These are phyloP conservation scores for Brenthis hecate DNA, from an alignment of 2,888 invertebrate species.

Conservation along the genomic window DNA sequence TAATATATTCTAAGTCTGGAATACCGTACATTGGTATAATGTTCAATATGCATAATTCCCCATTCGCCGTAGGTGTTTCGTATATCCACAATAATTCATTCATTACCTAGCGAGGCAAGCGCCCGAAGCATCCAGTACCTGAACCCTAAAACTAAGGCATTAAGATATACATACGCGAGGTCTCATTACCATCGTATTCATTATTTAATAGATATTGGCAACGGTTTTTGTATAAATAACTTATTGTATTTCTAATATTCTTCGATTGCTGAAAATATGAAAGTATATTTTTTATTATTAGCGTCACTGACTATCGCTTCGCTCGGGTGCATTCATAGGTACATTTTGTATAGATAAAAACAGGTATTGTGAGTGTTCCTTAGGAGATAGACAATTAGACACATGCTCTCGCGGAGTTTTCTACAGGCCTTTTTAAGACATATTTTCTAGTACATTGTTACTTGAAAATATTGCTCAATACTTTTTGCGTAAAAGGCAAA, in stretches of 20 bases:
- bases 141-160: conserved; percentile 26
- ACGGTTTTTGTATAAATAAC: conserved; percentile 17
- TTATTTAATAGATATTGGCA: conserved; percentile 23
- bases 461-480: too few relatives aligned
- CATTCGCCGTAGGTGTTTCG: conserved; percentile 29
- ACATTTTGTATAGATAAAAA: too few relatives aligned
- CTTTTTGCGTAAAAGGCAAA: too few relatives aligned
- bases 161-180: conserved; percentile 24
- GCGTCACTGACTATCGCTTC: too few relatives aligned
- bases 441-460: too few relatives aligned
- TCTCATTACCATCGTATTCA: conserved; percentile 18
- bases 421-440: too few relatives aligned
- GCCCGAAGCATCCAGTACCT: conserved; percentile 22
- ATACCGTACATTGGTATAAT: conserved; percentile 10
- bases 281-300: too few relatives aligned
- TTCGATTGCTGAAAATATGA: too few relatives aligned
- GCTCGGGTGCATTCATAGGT: too few relatives aligned
- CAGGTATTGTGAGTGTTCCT: too few relatives aligned
- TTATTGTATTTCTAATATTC: conserved; percentile 7
- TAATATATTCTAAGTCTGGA: conserved; percentile 17
- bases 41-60: conserved; percentile 30
- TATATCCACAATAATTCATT: conserved; percentile 31
- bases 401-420: too few relatives aligned
- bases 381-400: too few relatives aligned
- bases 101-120: conserved; percentile 27